Evolutionary conservation across 1,140 invertebrate genomes (phyloP), one percentile per base, ranked within the genome.

Genomic region (Phymorhynchus buccinoides): DNA sequence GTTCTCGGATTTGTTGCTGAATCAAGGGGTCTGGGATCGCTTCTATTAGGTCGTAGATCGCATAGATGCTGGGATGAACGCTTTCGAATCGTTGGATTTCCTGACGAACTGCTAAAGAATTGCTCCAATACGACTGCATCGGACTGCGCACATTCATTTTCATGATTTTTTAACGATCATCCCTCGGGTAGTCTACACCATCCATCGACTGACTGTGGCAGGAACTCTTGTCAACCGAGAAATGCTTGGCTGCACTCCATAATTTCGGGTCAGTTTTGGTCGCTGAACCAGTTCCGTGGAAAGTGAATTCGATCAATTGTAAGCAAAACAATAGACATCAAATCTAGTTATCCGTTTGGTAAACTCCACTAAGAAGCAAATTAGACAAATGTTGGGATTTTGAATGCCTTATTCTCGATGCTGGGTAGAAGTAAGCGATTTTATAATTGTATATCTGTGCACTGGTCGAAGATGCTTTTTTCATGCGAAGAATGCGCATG

Each of bases 71-170:
- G 62, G 98, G 98, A 95, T 99, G 98, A 84, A 99, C 98, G 94
- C 97, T 98, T 94, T 99, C 98, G 91, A 99, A 99, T 88, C 98
- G 96, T 93, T 98, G 97, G 90, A 99, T 99, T 95, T 99, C 98
- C 94, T 98, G 97, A 89, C 97, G 95, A 92, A 99, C 99, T 39
- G 97, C 97, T 93, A 97, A 93, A 71, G 97, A 98, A 94, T 98
- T 95, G 87, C 91, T 94, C 88, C 93, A 92, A 88, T 93, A 94
- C 35, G 93, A 93, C 87, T 94, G 94, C 89, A 93, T 91, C 84
- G 93, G 92, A 85, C 90, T 92, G 88, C 93, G 89, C 79, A 90
- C 86, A 91, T 93, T 94, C 93, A 93, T 94, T 88, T 85, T 92
- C 85, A 84, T 77, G 80, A 83, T 71, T 85, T 86, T 48, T 71